These are phyloP conservation scores for Xiphophorus hellerii DNA, from an alignment of 2,113 vertebrate species.

Conservation along the genomic window DNA sequence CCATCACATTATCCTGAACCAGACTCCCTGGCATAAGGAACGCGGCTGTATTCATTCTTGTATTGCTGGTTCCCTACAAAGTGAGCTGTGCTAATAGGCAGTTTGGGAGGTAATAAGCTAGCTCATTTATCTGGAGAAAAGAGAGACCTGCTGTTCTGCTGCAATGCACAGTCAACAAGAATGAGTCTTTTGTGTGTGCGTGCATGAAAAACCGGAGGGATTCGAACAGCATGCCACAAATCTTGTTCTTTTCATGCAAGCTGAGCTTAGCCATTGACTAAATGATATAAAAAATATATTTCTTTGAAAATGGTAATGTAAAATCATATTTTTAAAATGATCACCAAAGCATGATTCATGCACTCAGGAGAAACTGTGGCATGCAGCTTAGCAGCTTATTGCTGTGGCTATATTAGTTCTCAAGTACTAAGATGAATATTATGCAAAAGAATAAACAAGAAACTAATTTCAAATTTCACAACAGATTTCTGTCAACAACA, in stretches of 20 bases:
- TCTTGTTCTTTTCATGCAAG: slow-evolving; percentile 18
- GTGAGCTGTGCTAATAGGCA: slow-evolving; percentile 72
- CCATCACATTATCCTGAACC: slow-evolving; percentile 26
- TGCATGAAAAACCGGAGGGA: slow-evolving; percentile 15
- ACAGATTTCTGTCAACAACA: slow-evolving; percentile 7
- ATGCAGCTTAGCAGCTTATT: neutral
- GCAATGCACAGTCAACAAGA: slow-evolving; percentile 59
- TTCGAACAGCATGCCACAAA: slow-evolving; percentile 25
- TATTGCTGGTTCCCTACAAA: slow-evolving; percentile 61
- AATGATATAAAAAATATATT: slow-evolving; percentile 9
- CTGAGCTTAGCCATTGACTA: slow-evolving; percentile 25
- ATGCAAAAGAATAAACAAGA: neutral
- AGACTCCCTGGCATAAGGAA: slow-evolving; percentile 39
- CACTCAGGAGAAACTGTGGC: slow-evolving; percentile 8
- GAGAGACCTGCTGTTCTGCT: slow-evolving; percentile 57
- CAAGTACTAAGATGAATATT: neutral
- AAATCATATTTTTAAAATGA: slow-evolving; percentile 10
- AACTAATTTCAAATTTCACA: slow-evolving; percentile 8
- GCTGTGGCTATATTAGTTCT: neutral
- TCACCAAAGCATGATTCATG: slow-evolving; percentile 7
- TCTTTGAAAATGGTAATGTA: slow-evolving; percentile 4
- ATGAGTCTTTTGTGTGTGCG: slow-evolving; percentile 28
- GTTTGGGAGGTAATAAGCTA: slow-evolving; percentile 72
- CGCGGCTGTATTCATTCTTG: slow-evolving; percentile 42
- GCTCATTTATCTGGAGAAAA: slow-evolving; percentile 72